phyloP scores from a whole-genome alignment of 2,113 vertebrate species.

The Tiliqua scincoides region DNA sequence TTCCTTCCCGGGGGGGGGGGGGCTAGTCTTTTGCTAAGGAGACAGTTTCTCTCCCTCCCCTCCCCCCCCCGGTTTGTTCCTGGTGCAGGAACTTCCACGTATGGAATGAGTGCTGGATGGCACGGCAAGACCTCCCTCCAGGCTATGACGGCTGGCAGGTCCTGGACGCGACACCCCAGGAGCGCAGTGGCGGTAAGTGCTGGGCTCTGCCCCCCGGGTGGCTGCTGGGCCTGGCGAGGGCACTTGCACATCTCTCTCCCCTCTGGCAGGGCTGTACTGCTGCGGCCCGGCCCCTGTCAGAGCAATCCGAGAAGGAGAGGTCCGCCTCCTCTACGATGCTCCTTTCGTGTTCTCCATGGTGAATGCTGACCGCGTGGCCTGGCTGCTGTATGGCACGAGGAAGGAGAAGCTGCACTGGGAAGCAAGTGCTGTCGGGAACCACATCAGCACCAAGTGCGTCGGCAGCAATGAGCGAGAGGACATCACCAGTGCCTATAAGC shows the following conservation, averaged over 20 bases:
- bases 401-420: constrained; percentile 65
- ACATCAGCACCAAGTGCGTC: constrained; percentile 74
- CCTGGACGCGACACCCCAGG: constrained; percentile 74
- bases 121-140: constrained; percentile 61
- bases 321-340: constrained; percentile 62
- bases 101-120: constrained; percentile 78
- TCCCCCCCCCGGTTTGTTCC: neutral
- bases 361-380: constrained; percentile 78
- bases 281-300: constrained; percentile 70
- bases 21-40: no score
- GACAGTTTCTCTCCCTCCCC: neutral
- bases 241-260: neutral
- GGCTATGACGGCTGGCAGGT: constrained; percentile 75
- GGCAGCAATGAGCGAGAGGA: constrained; percentile 65
- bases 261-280: constrained; percentile 66
- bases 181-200: constrained; percentile 66
- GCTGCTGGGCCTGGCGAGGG: neutral
- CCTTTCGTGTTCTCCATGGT: constrained; percentile 75
- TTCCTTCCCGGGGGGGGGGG: neutral
- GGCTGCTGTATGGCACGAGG: constrained; percentile 68
- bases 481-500: constrained; percentile 72
- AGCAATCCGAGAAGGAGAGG: constrained; percentile 71
- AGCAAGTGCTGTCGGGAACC: constrained; percentile 49
- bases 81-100: constrained; percentile 72
- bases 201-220: neutral